Base-by-base conservation (phyloP, 1,140 invertebrate genomes). In the Reticulitermes speratus region DNA sequence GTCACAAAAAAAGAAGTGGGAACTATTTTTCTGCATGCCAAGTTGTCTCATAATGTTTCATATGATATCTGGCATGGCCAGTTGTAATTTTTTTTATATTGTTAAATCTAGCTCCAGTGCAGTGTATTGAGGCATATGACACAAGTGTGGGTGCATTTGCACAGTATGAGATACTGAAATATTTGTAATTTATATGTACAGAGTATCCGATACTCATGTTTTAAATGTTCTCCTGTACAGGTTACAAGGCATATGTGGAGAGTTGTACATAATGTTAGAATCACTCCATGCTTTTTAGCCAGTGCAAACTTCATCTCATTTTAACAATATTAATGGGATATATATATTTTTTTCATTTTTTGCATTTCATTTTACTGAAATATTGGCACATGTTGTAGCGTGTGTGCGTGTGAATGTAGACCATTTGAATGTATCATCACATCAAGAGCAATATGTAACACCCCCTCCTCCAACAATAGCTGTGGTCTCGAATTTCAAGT, bases 11-110 rank as follows among this genome's bases (percentile, higher is more conserved):
- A 84, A 48, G 48, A 84, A 84, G 83, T 84, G 83, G 83, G 83
- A 84, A 84, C 83, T 84, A 84, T 84, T 84, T 84, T 84, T 84
- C 83, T 84, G 83, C 83, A 84, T 84, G 83, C 83, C 83, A 84
- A 84, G 83, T 84, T 84, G 45, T 45, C 52, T 84, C n/a, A 45
- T 59, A 84, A 59, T 84, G 83, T 84, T 45, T 84, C 44, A 52
- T 84, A 84, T 30, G 44, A 84, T 59, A 84, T 59, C 44, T 48
- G 44, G 83, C 44, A 14, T 84, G 30, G 45, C 44, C 83, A 45
- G 52, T 55, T 48, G 83, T 84, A 84, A 84, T 84, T 84, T 84
- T 75, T 84, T 84, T 84, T 84, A 84, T 84, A 84, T 84, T 84
- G 83, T 84, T 84, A 55, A 84, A 84, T 48, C 59, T 65, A 65